Conservation (phyloP, 2,113 vertebrate genomes). For the Periophthalmodon schlosseri region DNA sequence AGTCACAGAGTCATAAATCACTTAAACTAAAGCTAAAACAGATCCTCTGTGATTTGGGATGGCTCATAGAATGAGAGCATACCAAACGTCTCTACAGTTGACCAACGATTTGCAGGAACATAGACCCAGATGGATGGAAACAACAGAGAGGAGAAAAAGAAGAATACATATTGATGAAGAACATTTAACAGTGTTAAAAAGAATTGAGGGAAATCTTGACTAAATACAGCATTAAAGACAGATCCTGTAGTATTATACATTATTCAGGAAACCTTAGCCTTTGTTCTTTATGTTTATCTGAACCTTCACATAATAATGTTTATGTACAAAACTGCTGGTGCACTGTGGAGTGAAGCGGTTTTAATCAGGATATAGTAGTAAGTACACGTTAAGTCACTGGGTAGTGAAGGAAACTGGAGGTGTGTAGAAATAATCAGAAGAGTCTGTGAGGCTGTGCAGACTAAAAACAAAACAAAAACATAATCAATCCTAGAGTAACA, state of each 20-base stretch:
- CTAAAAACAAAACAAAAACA: not conserved
- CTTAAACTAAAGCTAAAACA: not conserved
- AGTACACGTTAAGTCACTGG: not conserved
- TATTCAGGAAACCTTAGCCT: not conserved
- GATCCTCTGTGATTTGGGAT: conserved; percentile 76
- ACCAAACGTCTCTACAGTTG: conserved; percentile 90
- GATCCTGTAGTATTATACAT: not conserved
- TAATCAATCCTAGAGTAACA: not conserved
- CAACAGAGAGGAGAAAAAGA: conserved; percentile 80
- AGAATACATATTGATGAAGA: conserved; percentile 72
- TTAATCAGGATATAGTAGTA: not conserved
- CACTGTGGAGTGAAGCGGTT: not conserved
- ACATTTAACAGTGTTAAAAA: conserved; percentile 41
- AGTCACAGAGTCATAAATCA: conserved; percentile 77
- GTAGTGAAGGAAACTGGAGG: not conserved
- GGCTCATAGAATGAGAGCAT: conserved; percentile 82
- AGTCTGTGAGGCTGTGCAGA: not conserved
- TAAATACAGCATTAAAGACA: conserved; percentile 43
- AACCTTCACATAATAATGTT: not conserved
- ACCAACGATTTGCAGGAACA: conserved; percentile 85
- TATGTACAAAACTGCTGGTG: not conserved
- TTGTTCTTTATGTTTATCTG: not conserved
- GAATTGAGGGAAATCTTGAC: conserved; percentile 55
- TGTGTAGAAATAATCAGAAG: no score
- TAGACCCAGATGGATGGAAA: conserved; percentile 86